Evolutionary conservation across 2,888 invertebrate genomes (phyloP), one percentile per base, ranked within the genome.

Genomic region (Laspeyria flexula): DNA sequence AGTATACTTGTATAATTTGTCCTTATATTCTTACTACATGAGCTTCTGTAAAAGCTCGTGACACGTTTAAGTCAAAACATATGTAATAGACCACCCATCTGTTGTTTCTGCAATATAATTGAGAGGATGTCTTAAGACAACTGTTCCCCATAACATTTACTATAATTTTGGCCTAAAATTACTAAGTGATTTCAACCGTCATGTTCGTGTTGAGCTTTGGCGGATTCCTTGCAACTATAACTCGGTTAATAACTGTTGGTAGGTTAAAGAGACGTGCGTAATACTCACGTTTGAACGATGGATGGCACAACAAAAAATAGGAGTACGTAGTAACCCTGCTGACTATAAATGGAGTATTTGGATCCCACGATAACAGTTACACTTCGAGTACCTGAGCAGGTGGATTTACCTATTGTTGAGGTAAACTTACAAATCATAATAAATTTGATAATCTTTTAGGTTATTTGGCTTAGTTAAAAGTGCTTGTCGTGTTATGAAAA

Each of bases 241-340:
- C 71, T 63, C 74, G 71, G 75, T 55, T 84, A 86, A 85, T 84
- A 80, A 74, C 73, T 76, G 70, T 64, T 77, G 77, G 63, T 77
- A 69, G 65, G 79, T 75, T 73, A 74, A 65, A 77, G 73, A 81
- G 80, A 76, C 81, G 83, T 86, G 84, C 85, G 79, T 79, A 72
- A 77, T 71, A 66, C 80, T 87, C 87, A 88, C 88, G 88, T 83
- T 86, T 80, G 73, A 77, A 75, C 73, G 81, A 85, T 87, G 86
- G 81, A 85, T 87, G 86, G 81, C 81, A 82, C 65, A 82, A 84
- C 85, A 89, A 91, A 90, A 90, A 90, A 85, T 82, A 83, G 83
- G 73, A 73, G 77, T 61, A 76, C 76, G 79, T 68, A 83, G 85
- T 75, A 83, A 85, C 83, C 87, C 85, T 80, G 76, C 77, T 75